Conservation (phyloP, 1,140 invertebrate genomes). For the Bombus picipes region DNA sequence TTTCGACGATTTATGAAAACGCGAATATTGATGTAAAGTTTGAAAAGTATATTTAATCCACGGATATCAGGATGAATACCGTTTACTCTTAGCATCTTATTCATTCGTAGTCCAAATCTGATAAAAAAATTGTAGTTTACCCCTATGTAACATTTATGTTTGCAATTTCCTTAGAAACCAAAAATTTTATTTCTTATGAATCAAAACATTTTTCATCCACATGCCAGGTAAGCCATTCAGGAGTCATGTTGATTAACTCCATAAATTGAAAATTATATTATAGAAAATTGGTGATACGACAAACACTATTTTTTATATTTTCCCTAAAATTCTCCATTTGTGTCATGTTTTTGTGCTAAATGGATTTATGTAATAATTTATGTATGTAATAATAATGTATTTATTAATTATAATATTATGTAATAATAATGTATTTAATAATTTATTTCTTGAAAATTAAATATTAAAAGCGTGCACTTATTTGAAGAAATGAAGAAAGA, state of each 20-base stretch:
- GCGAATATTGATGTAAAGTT: not conserved
- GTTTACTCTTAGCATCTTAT: not conserved
- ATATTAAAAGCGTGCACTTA: no score
- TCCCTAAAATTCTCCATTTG: not conserved
- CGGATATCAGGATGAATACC: not conserved
- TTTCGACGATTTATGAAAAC: not conserved
- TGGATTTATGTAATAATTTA: no score
- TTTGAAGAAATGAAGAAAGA: no score
- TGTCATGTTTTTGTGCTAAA: no score
- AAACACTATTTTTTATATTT: not conserved
- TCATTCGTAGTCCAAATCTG: no score
- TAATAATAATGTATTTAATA: no score
- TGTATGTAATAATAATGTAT: no score
- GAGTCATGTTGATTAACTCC: not conserved
- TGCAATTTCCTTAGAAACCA: not conserved
- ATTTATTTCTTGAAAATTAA: no score
- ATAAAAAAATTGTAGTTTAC: no score
- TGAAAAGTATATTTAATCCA: not conserved
- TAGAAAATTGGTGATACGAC: not conserved
- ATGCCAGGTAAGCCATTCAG: no score
- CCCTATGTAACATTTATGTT: not conserved
- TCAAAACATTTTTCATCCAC: not conserved
- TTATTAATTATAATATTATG: no score
- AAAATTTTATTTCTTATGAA: no score
- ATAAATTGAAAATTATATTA: not conserved